Percentiles rank a stretch among this genome's conserved stretches.
phyloP scores from a whole-genome alignment of 1,140 invertebrate species.

The Batillaria attramentaria region DNA sequence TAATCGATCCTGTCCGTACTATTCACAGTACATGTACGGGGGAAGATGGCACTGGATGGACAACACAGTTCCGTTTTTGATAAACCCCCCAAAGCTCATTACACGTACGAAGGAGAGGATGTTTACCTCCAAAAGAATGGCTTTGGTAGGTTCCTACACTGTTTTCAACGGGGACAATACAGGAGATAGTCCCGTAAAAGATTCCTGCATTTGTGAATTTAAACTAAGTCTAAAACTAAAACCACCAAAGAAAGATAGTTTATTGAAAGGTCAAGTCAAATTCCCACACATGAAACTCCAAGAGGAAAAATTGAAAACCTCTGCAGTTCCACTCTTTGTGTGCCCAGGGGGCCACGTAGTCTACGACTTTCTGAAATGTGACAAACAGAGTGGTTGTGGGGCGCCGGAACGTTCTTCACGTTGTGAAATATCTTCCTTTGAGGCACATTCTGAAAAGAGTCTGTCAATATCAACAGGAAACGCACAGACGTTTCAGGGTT shows the following conservation, averaged over 20 bases:
- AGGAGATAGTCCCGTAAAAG: no score
- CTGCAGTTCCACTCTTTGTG: not conserved
- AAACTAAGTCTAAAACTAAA: no score
- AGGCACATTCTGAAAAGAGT: not conserved
- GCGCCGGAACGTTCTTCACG: no score
- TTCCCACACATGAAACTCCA: no score
- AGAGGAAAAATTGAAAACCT: no score
- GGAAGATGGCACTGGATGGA: not conserved
- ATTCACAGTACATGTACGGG: slow-evolving; percentile 5
- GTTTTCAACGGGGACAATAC: no score
- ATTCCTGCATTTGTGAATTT: no score
- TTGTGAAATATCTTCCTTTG: not conserved
- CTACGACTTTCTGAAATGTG: slow-evolving; percentile 6
- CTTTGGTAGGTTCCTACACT: no score
- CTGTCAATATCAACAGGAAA: not conserved
- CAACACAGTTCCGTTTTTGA: not conserved
- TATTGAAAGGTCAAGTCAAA: no score
- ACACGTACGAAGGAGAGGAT: not conserved
- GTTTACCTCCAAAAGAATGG: no score
- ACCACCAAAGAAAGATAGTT: no score
- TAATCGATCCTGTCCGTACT: not conserved
- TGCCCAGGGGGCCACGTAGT: slow-evolving; percentile 5
- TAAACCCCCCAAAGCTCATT: not conserved
- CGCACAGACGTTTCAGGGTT: no score
- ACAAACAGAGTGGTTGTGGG: not conserved